phyloP scores from a whole-genome alignment of 30 jellyfish, hydroid and myxozoan species.

The Clytia hemisphaerica region DNA sequence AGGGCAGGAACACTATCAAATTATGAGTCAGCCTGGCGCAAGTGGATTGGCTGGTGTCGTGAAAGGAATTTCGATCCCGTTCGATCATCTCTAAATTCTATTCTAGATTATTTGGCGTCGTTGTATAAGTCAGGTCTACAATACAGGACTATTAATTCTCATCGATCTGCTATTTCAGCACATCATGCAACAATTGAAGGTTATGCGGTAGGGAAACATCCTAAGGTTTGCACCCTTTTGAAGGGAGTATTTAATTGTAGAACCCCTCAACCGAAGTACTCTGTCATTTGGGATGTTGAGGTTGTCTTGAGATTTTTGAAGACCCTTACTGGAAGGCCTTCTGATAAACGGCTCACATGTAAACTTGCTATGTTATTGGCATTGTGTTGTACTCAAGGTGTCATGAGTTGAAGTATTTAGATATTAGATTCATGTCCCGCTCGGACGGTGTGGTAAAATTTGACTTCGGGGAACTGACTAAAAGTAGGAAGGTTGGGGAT shows the following conservation, averaged over 20 bases:
- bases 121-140: constrained; percentile 20
- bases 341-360: neutral
- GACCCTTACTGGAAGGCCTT: neutral
- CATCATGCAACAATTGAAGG: neutral
- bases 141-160: constrained; percentile 14
- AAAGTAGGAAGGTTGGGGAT: too few species aligned
- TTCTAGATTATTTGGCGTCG: constrained; percentile 8
- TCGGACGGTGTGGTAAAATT: too few species aligned
- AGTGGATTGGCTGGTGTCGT: constrained; percentile 20
- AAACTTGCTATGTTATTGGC: constrained; percentile 1
- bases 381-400: constrained; percentile 1
- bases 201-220: constrained; percentile 10
- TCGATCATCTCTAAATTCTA: constrained; percentile 11
- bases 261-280: constrained; percentile 8
- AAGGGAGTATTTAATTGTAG: constrained; percentile 13
- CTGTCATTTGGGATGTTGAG: constrained; percentile 13
- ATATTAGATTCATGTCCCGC: too few species aligned
- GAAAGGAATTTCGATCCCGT: constrained; percentile 1
- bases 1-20: constrained; percentile 1
- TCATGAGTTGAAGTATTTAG: neutral
- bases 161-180: constrained; percentile 29
- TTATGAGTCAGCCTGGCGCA: neutral
- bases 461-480: too few species aligned
- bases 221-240: neutral
- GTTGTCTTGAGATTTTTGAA: neutral